Evolutionary conservation across 2,113 vertebrate genomes (phyloP).

Genomic region (Aptenodytes patagonicus): DNA sequence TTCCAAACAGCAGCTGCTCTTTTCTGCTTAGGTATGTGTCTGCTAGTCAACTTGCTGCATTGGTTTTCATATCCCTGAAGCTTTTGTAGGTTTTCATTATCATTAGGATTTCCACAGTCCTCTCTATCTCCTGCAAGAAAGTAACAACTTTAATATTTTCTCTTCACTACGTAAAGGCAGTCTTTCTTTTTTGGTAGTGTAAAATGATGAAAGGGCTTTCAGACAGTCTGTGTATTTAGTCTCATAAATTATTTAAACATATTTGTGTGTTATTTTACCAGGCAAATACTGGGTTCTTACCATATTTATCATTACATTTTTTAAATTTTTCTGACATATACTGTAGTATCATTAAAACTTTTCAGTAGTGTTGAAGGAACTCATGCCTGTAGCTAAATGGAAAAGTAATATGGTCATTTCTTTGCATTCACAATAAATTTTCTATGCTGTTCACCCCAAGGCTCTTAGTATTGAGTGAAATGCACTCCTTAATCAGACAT

Average conservation of each 20-base stretch:
- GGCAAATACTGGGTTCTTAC: neutral
- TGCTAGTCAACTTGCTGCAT: neutral
- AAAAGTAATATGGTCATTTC: slow-evolving; percentile 9
- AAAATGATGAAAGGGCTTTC: slow-evolving; percentile 10
- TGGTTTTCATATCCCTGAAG: neutral
- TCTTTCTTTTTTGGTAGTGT: neutral
- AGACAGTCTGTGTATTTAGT: neutral
- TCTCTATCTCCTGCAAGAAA: neutral
- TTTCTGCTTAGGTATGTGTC: neutral
- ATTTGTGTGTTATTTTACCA: neutral
- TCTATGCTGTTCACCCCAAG: neutral
- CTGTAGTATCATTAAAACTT: neutral
- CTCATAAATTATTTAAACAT: neutral
- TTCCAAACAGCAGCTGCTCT: neutral
- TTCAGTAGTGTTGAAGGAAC: neutral
- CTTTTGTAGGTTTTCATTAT: neutral
- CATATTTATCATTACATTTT: neutral
- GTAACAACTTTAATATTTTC: neutral
- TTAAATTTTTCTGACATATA: neutral
- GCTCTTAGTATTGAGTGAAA: slow-evolving; percentile 18
- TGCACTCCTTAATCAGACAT: slow-evolving; percentile 6
- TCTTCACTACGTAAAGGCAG: neutral
- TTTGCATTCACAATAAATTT: slow-evolving; percentile 12
- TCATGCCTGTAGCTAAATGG: slow-evolving; percentile 16
- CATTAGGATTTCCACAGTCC: neutral